phyloP scores from a whole-genome alignment of 2,797 vertebrate species.

The Tiaroga cobitis region DNA sequence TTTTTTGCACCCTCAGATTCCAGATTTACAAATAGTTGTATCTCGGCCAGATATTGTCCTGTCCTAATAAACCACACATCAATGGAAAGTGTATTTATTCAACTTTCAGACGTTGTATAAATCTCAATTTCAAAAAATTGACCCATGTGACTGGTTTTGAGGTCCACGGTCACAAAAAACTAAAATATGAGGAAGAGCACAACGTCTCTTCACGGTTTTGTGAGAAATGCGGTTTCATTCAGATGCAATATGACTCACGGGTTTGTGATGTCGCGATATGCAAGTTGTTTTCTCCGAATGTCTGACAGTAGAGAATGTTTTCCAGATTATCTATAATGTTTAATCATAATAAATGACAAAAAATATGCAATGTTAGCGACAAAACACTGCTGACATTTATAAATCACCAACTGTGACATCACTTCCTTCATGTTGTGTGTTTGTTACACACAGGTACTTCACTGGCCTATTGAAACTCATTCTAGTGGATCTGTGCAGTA shows the following conservation, averaged over 20 bases:
- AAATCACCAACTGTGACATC: constrained; percentile 3
- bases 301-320: background rate
- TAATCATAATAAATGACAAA: background rate
- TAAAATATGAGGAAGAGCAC: background rate
- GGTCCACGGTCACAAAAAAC: background rate
- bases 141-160: too few species aligned
- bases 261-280: background rate
- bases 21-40: too few species aligned
- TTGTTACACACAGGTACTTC: background rate
- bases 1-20: too few species aligned
- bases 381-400: background rate
- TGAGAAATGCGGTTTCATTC: background rate
- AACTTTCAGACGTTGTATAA: too few species aligned
- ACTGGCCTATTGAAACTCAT: background rate
- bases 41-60: too few species aligned
- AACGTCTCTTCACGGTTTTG: background rate
- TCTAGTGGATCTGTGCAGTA: constrained; percentile 30
- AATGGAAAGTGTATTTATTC: too few species aligned
- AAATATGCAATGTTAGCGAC: background rate
- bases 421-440: background rate
- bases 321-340: background rate
- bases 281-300: background rate
- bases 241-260: background rate
- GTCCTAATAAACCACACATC: too few species aligned
- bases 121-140: too few species aligned